phyloP scores from a whole-genome alignment of 92 coral and sea anemone species.

The Isaurus tuberculatus region DNA sequence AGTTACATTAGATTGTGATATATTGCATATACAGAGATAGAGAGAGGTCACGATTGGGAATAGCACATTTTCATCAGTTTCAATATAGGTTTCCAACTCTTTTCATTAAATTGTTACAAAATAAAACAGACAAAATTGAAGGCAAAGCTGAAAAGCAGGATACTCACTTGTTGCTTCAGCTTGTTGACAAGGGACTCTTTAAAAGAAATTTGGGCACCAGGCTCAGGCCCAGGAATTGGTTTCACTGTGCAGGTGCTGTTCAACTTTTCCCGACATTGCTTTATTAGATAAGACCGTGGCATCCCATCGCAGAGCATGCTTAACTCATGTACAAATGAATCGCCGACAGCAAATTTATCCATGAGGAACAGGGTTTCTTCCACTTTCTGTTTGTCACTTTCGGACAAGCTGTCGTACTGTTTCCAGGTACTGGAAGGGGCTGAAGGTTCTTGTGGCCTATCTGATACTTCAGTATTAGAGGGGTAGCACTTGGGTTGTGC shows the following conservation, averaged over 20 bases:
- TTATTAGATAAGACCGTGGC: neutral
- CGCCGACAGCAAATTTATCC: neutral
- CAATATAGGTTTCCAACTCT: neutral
- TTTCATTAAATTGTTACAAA: neutral
- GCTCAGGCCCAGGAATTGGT: slow-evolving; percentile 61
- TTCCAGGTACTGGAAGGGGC: neutral
- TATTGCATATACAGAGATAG: neutral
- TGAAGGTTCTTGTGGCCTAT: neutral
- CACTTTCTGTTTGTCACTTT: neutral
- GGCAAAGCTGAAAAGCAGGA: neutral
- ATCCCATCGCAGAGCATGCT: neutral
- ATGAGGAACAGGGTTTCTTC: neutral
- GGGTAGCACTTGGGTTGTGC: neutral
- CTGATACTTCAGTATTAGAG: neutral
- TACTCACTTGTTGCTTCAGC: slow-evolving; percentile 52
- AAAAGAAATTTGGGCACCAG: slow-evolving; percentile 74
- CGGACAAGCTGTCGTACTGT: neutral
- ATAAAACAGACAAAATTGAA: neutral
- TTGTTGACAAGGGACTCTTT: slow-evolving; percentile 58
- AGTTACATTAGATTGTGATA: too few species aligned
- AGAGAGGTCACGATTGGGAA: neutral
- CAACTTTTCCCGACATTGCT: neutral
- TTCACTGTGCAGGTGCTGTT: slow-evolving; percentile 54
- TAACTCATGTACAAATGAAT: neutral
- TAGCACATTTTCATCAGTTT: neutral